Base-by-base conservation (phyloP, 2,888 invertebrate genomes). In the Nemapogon koenigi region DNA sequence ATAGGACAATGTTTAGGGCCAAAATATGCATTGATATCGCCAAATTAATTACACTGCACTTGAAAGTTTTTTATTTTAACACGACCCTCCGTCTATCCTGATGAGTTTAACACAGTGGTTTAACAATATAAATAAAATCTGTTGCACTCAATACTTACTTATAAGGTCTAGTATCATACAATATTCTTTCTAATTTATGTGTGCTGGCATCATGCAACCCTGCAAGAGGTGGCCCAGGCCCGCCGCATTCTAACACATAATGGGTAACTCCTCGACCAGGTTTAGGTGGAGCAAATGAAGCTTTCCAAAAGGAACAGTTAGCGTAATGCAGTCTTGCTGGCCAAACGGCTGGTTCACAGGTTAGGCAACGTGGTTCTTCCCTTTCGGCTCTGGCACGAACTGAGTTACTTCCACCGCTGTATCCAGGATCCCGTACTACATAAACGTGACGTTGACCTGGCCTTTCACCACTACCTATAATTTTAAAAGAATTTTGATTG, bases 361-460 rank as follows among this genome's bases (percentile, higher is more conserved):
- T 94, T 50, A 95, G 84, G 69, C 95, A 96, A 48, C 87, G 81
- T 15, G 91, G 89, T 55, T 90, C 90, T 51, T 80, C 83, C 51
- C 89, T 83, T 36, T 75, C 78, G 2, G 76, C 76, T 2, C 76
- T 55, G 8, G 72, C 73, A 40, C 62, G 57, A 32, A 78, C 78
- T 0, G 76, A 75, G 53, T 78, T 78, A 42, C 78, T 78, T 13
- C 70, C 71, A 1, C 76, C 75, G 44, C 89, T 87, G 42, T 84
- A 83, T 43, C 84, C 79, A 28, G 90, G 88, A 65, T 91, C 91
- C 44, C 86, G 83, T 35, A 93, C 89, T 39, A 92, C 89, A 70
- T 91, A 96, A 43, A 96, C 82, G 73, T 96, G 96, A 51, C 87
- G 83, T 64, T 94, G 92, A 3, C 93, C 91, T 13, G 95, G 91